phyloP scores from a whole-genome alignment of 1,140 invertebrate species.

The Bombus confusus region DNA sequence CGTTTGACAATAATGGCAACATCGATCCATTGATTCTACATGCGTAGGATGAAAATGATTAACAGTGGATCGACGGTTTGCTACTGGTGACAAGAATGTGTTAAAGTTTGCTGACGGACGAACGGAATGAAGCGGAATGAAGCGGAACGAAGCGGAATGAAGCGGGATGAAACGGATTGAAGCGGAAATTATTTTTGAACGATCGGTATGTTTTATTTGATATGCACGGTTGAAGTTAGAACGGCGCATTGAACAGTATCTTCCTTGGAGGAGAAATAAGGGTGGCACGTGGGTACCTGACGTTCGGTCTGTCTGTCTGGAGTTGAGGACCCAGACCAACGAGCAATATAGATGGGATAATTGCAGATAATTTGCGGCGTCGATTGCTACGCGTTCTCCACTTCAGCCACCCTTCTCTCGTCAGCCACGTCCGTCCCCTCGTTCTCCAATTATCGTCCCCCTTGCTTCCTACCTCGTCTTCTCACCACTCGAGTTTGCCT shows the following conservation, averaged over 20 bases:
- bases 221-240: not conserved
- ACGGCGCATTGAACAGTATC: not conserved
- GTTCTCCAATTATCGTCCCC: constrained; percentile 67
- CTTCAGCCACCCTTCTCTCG: constrained; percentile 64
- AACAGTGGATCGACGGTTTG: no score
- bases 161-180: not conserved
- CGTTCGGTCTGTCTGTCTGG: constrained; percentile 59
- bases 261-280: constrained; percentile 17
- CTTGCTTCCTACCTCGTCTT: constrained; percentile 55
- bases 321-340: constrained; percentile 56
- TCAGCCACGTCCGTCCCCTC: constrained; percentile 53
- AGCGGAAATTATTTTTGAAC: not conserved
- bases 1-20: no score
- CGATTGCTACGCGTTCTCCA: constrained; percentile 69
- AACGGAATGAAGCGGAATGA: not conserved
- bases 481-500: constrained; percentile 48
- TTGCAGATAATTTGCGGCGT: constrained; percentile 72
- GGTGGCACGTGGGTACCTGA: constrained; percentile 49
- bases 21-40: no score
- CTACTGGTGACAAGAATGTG: no score
- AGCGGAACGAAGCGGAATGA: not conserved
- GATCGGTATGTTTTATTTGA: not conserved
- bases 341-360: constrained; percentile 70
- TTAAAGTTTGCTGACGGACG: not conserved
- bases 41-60: no score